Evolutionary conservation across 2,797 vertebrate genomes (phyloP), one percentile per base, ranked within the genome.

Genomic region (Macroramphosus scolopax): DNA sequence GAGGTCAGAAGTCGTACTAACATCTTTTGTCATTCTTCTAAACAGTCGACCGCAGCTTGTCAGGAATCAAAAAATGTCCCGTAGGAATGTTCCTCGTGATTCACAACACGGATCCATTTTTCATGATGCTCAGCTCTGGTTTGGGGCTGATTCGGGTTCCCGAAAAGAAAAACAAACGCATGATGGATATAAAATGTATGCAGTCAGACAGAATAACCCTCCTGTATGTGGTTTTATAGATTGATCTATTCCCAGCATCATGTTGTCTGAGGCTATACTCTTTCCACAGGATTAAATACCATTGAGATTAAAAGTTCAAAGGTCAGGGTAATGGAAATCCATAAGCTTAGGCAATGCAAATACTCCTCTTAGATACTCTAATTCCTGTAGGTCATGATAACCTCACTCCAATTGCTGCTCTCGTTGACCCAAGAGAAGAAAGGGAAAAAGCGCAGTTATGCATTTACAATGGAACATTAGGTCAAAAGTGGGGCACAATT

Each of bases 251-350:
- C n/a, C n/a, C n/a, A n/a, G n/a, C n/a, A n/a, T n/a, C n/a, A n/a
- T n/a, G n/a, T n/a, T n/a, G n/a, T n/a, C n/a, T n/a, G n/a, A 41
- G 25, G 56, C 40, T 60, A 63, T 62, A 58, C 43, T 67, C 62
- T 75, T 61, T 73, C 50, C 28, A 38, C 32, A 41, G 49, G 73
- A 86, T 86, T 85, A 80, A 78, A 80, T 80, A 63, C 71, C 55
- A 53, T 15, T 44, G 39, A 59, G 78, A 81, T 87, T 84, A 75
- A 63, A 63, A 34, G 63, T 64, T 76, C 64, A 85, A 62, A 81
- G 76, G 75, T 79, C 70, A 39, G 53, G 25, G 60, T 64, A 63
- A 78, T 77, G 60, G 51, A 78, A 81, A 81, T 78, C 80, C 68
- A 49, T 54, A 74, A 60, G 70, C 35, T 83, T 61, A 80, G 60